Evolutionary conservation across 2,888 invertebrate genomes (phyloP).

Genomic region (Agrochola circellaris): DNA sequence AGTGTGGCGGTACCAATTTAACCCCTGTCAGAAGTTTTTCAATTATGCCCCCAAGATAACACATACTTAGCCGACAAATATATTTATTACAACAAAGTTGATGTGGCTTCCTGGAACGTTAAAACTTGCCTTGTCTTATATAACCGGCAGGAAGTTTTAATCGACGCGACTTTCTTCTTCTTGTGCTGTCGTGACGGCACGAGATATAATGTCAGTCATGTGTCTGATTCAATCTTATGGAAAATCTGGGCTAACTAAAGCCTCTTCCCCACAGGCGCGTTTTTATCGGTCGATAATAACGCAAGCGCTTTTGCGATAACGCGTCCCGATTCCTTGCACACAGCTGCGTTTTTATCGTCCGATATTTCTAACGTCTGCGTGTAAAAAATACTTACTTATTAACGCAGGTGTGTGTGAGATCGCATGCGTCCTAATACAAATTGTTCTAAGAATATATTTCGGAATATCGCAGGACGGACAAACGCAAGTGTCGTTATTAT

Average conservation of each 20-base stretch:
- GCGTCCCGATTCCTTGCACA: too few species aligned
- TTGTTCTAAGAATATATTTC: too few species aligned
- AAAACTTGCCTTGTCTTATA: conserved; percentile 48
- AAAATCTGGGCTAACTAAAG: not conserved
- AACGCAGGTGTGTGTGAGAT: too few species aligned
- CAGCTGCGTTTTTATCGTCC: too few species aligned
- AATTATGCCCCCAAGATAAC: conserved; percentile 85
- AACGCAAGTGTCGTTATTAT: too few species aligned
- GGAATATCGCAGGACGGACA: too few species aligned
- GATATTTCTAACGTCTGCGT: too few species aligned
- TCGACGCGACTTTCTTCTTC: conserved; percentile 30
- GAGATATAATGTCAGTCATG: conserved; percentile 7
- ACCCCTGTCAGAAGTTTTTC: conserved; percentile 88
- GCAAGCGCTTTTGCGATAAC: too few species aligned
- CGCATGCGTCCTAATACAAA: too few species aligned
- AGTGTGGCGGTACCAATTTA: conserved; percentile 73
- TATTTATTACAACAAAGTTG: conserved; percentile 82
- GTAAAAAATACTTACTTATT: too few species aligned
- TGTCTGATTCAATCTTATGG: conserved; percentile 11
- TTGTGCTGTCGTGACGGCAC: not conserved
- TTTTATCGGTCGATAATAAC: too few species aligned
- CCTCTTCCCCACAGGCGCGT: too few species aligned
- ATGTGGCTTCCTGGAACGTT: conserved; percentile 48
- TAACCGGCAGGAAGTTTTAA: conserved; percentile 39
- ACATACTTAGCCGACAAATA: conserved; percentile 77